These are phyloP conservation scores for Equus przewalskii DNA, from an alignment of 2,113 vertebrate genomes.

Conservation along the genomic window DNA sequence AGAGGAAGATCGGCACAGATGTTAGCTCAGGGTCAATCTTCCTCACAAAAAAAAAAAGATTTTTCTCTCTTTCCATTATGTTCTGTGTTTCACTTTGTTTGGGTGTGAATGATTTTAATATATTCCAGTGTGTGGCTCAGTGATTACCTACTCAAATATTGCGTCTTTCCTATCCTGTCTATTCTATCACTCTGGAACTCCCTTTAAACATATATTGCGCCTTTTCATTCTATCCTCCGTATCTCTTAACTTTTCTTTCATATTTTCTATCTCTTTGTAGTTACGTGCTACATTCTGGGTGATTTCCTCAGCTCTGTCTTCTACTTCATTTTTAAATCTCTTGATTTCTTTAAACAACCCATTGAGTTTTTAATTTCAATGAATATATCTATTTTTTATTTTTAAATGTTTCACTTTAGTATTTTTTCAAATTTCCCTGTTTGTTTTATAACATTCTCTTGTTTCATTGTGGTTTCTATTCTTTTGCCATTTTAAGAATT, in stretches of 20 bases:
- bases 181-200: not conserved
- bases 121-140: not conserved
- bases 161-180: not conserved
- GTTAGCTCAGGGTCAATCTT: no score
- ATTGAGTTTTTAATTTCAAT: not conserved
- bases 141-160: not conserved
- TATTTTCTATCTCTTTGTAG: not conserved
- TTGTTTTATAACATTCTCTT: not conserved
- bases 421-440: not conserved
- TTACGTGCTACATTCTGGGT: not conserved
- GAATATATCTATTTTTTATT: not conserved
- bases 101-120: not conserved
- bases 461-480: not conserved
- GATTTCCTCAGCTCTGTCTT: slow-evolving; percentile 1
- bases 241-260: not conserved
- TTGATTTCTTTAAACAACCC: not conserved
- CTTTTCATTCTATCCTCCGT: not conserved
- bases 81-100: not conserved
- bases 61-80: slow-evolving; percentile 23
- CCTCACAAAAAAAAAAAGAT: not conserved
- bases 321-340: not conserved
- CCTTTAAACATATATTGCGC: not conserved
- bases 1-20: no score
- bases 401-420: not conserved
- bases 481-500: not conserved